phyloP scores from a whole-genome alignment of 2,888 invertebrate genomes.

The Xestia rhomboidea region DNA sequence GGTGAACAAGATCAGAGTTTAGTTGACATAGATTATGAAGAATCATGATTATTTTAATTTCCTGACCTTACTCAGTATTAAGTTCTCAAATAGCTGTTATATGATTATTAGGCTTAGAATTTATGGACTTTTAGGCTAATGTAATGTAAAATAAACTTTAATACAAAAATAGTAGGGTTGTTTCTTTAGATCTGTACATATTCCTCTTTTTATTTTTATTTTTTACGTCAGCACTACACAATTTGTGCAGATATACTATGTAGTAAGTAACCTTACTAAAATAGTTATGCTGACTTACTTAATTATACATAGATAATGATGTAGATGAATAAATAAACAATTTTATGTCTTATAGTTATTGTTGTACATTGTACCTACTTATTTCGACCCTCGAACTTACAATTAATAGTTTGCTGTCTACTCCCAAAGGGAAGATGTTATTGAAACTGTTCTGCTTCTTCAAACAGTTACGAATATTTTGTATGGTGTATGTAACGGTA shows the following conservation, averaged over 20 bases:
- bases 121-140: constrained; percentile 84
- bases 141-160: constrained; percentile 86
- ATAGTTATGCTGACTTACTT: constrained; percentile 57
- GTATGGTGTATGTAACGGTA: constrained; percentile 26
- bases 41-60: constrained; percentile 81
- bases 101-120: constrained; percentile 81
- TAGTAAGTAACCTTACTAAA: constrained; percentile 51
- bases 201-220: constrained; percentile 76
- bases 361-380: constrained; percentile 54
- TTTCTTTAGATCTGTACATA: constrained; percentile 89
- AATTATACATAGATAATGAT: constrained; percentile 51
- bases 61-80: constrained; percentile 88
- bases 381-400: constrained; percentile 55
- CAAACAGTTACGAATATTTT: constrained; percentile 21
- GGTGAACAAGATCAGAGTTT: constrained; percentile 79
- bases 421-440: constrained; percentile 14
- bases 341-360: constrained; percentile 54
- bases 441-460: constrained; percentile 11
- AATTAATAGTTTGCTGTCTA: constrained; percentile 13
- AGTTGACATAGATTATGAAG: constrained; percentile 78
- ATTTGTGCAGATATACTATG: constrained; percentile 52
- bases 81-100: constrained; percentile 88
- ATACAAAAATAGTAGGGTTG: constrained; percentile 87
- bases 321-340: constrained; percentile 55
- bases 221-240: constrained; percentile 54